Conservation (phyloP, 2,888 invertebrate genomes). For the Leucoma salicis region DNA sequence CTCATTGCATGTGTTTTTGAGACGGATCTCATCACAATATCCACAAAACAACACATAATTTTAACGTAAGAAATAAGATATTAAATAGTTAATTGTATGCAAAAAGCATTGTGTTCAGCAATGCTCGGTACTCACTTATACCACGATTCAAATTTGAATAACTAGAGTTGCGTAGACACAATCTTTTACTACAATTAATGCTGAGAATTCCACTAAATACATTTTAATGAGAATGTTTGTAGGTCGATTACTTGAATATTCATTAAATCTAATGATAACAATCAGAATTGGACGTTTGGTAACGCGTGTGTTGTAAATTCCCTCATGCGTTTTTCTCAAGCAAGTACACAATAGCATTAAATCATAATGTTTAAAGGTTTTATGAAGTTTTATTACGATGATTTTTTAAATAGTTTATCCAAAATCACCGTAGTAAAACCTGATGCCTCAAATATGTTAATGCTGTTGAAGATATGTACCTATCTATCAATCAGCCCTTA, state of each 20-base stretch:
- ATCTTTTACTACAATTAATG: slow-evolving; percentile 11
- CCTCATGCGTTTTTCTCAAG: not conserved
- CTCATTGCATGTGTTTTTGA: too few relatives aligned
- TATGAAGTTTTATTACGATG: too few relatives aligned
- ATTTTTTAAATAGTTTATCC: not conserved
- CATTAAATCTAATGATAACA: not conserved
- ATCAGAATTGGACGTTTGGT: not conserved
- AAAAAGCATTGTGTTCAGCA: too few relatives aligned
- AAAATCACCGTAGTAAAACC: too few relatives aligned
- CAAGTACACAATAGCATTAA: not conserved
- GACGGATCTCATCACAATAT: too few relatives aligned
- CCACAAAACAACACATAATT: too few relatives aligned
- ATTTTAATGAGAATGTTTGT: not conserved
- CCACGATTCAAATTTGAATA: not conserved
- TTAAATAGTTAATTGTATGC: too few relatives aligned
- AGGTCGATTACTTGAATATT: not conserved
- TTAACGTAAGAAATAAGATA: too few relatives aligned
- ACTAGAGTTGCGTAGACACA: not conserved
- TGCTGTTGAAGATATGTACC: too few relatives aligned
- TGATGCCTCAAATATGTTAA: too few relatives aligned
- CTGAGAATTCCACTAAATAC: slow-evolving; percentile 12
- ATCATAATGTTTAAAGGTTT: not conserved
- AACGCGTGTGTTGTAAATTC: not conserved
- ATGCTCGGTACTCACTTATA: too few relatives aligned
- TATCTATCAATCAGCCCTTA: too few relatives aligned